Conservation (phyloP, 1,140 invertebrate genomes). For the Chionoecetes opilio region DNA sequence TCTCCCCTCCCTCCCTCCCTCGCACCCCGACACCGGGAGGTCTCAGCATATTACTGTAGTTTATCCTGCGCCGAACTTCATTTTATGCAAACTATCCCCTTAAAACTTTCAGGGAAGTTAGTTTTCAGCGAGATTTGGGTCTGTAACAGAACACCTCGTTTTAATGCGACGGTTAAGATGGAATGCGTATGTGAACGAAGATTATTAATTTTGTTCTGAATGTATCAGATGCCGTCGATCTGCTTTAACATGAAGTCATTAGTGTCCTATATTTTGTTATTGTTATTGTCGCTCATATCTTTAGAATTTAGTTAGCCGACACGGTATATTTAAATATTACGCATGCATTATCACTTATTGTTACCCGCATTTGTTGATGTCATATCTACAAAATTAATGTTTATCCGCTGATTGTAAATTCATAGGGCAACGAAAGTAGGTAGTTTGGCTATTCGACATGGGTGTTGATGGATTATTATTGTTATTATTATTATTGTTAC, state of each 20-base stretch:
- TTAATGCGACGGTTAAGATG: too few relatives aligned
- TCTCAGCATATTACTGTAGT: constrained; percentile 1
- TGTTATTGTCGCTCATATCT: not conserved
- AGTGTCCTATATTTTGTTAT: not conserved
- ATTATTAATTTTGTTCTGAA: not conserved
- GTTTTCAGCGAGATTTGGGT: constrained; percentile 7
- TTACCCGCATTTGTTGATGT: too few relatives aligned
- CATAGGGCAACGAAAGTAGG: too few relatives aligned
- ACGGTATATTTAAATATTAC: too few relatives aligned
- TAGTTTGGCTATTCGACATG: too few relatives aligned
- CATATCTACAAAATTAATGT: too few relatives aligned
- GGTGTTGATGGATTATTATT: not conserved
- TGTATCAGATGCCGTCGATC: not conserved
- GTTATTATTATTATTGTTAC: not conserved
- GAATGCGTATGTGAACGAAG: not conserved
- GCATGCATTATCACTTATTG: too few relatives aligned
- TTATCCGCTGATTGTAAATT: too few relatives aligned
- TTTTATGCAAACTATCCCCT: constrained; percentile 20
- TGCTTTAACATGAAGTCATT: not conserved
- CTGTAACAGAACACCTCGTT: not conserved
- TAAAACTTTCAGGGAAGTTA: constrained; percentile 30
- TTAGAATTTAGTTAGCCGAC: too few relatives aligned
- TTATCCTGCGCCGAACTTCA: constrained; percentile 1
- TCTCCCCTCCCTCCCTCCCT: not conserved
- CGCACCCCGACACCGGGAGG: not conserved